A percentile compares a stretch with the other conserved stretches of the same genome.
phyloP scores from a whole-genome alignment of 2,797 vertebrate species.

The Oceanodroma leucorhoa region DNA sequence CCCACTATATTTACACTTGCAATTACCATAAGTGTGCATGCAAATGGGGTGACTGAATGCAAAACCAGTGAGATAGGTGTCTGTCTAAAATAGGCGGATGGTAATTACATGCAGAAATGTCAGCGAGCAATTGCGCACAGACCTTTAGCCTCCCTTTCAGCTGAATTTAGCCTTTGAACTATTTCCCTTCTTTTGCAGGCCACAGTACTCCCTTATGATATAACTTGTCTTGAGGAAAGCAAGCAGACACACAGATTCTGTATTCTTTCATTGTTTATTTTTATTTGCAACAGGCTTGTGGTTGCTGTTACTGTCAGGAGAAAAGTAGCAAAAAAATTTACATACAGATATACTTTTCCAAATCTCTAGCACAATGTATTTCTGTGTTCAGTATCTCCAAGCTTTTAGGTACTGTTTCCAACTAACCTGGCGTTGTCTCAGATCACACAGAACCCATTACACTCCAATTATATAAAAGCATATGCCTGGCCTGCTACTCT shows the following conservation, averaged over 20 bases:
- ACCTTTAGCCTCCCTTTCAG: slow-evolving; percentile 20
- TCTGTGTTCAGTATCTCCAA: background rate
- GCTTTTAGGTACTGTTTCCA: background rate
- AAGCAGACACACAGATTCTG: background rate
- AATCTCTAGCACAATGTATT: background rate
- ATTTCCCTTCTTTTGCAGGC: background rate
- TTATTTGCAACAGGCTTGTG: background rate
- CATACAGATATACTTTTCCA: background rate
- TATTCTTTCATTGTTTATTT: background rate
- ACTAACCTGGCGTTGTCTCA: background rate
- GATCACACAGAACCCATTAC: background rate
- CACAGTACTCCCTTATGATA: background rate
- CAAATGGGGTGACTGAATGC: background rate
- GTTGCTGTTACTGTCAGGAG: background rate
- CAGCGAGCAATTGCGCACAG: background rate
- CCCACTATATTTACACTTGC: slow-evolving; percentile 1
- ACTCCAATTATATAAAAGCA: rapidly evolving
- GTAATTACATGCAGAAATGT: slow-evolving; percentile 30
- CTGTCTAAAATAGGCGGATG: background rate
- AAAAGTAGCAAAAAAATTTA: background rate
- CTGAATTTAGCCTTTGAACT: slow-evolving; percentile 23
- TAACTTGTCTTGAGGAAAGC: background rate
- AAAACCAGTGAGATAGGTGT: slow-evolving; percentile 8
- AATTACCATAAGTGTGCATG: background rate
- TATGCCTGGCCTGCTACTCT: background rate